Conservation (phyloP, 2,797 vertebrate species). For the Enteromius radiatus region DNA sequence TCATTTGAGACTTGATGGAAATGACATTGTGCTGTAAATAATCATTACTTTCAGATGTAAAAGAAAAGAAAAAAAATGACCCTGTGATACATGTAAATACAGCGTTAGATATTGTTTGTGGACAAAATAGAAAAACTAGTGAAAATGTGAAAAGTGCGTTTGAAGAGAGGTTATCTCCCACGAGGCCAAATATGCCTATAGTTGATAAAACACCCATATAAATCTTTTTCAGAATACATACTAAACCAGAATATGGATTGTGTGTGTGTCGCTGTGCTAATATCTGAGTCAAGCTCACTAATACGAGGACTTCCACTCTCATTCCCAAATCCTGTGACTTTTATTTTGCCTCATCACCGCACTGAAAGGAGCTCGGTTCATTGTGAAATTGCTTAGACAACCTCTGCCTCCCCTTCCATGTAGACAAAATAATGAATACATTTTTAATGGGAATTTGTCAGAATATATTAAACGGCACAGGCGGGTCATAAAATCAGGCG, state of each 20-base stretch:
- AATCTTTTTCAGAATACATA: not conserved
- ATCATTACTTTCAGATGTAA: not conserved
- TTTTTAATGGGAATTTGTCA: conserved; percentile 65
- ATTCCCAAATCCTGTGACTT: conserved; percentile 46
- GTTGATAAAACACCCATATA: not conserved
- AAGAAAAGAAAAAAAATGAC: not conserved
- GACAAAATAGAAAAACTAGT: not conserved
- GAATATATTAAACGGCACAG: conserved; percentile 61
- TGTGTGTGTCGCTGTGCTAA: not conserved
- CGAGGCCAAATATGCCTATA: not conserved
- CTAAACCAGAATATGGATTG: not conserved
- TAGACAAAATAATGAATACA: conserved; percentile 64
- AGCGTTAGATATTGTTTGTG: not conserved
- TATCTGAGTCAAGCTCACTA: conserved; percentile 7
- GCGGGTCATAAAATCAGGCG: conserved; percentile 89
- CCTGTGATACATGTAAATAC: not conserved
- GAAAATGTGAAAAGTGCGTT: not conserved
- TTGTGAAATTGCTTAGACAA: conserved; percentile 61
- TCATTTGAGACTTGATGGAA: not conserved
- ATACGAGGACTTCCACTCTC: conserved; percentile 45
- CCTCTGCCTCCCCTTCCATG: conserved; percentile 57
- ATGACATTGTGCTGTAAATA: not conserved
- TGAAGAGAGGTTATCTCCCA: not conserved
- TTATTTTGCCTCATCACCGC: conserved; percentile 66
- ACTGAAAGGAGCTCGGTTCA: conserved; percentile 60